Base-by-base conservation (phyloP, 2,797 vertebrate genomes). In the Falco biarmicus region DNA sequence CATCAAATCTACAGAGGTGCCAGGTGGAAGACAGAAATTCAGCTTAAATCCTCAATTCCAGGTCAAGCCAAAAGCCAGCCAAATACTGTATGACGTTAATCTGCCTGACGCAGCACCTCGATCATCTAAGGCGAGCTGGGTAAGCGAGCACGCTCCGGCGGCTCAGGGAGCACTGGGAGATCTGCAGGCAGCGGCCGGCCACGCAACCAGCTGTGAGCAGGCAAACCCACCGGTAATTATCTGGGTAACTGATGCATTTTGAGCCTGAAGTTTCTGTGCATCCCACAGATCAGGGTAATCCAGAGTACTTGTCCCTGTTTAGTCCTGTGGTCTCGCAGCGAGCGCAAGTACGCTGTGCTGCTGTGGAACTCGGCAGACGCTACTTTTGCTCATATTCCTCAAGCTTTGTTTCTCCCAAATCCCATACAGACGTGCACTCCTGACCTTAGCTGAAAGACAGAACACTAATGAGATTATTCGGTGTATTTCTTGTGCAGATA, bases 61-160 rank as follows among this genome's bases (percentile, higher is more conserved):
- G 68, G 57, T 68, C 80, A 81, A 88, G 39, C 13, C 45, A 28
- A 51, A 85, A 79, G 71, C 31, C 76, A 85, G 0, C 9, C 80
- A 34, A 79, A 54, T n/a, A 4, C 26, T 10, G 53, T 4, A 25
- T 3, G 65, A 50, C 1, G 2, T 13, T 29, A 6, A 74, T 28
- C 18, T 29, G 53, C 74, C 29, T 21, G 32, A 28, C 4, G 57
- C 9, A 39, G 39, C 65, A 66, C 15, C 56, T 59, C 53, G 12
- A 1, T 13, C 54, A 17, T 1, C 37, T 5, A 9, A 32, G 2
- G 3, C 1, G 17, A 19, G 41, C 0, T 9, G n/a, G 4, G n/a
- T 20, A 12, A 45, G 61, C 2, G 41, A 76, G 25, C 68, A 22
- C 66, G 18, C 13, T 22, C 34, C 41, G 19, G 51, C 47, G 64